Conservation (phyloP, 2,113 vertebrate genomes). For the Mystacornis crossleyi region DNA sequence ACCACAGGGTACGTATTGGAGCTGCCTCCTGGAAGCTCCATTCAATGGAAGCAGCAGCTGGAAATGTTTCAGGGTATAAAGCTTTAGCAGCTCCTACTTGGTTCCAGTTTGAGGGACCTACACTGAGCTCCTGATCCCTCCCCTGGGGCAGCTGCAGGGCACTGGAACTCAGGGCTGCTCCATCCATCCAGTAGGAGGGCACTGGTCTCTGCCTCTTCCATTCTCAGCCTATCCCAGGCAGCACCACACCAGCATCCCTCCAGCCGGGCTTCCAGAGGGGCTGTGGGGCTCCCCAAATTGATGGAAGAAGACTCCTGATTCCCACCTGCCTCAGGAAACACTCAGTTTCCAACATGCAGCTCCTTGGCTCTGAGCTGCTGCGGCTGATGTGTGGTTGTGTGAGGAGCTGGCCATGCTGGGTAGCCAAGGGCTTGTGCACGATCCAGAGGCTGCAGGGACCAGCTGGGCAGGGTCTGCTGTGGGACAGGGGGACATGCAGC, state of each 20-base stretch:
- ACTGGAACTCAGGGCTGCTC: neutral
- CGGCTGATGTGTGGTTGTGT: accelerated
- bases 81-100: neutral
- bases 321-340: neutral
- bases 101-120: constrained; percentile 5
- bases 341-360: neutral
- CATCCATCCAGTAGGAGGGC: neutral
- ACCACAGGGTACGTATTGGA: neutral
- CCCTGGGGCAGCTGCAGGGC: neutral
- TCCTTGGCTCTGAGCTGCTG: neutral
- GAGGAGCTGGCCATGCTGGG: neutral
- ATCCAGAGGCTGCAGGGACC: accelerated
- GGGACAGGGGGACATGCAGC: neutral
- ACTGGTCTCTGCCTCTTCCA: neutral
- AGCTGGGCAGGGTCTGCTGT: neutral
- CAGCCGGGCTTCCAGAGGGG: neutral
- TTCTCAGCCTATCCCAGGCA: neutral
- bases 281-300: neutral
- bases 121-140: neutral
- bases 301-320: neutral
- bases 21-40: constrained; percentile 47
- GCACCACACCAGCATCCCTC: accelerated
- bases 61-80: constrained; percentile 37
- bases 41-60: constrained; percentile 56
- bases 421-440: neutral